A percentile compares a stretch with the other conserved stretches of the same genome.
Evolutionary conservation across 2,797 vertebrate genomes (phyloP).

Genomic region (Nyctibius grandis): DNA sequence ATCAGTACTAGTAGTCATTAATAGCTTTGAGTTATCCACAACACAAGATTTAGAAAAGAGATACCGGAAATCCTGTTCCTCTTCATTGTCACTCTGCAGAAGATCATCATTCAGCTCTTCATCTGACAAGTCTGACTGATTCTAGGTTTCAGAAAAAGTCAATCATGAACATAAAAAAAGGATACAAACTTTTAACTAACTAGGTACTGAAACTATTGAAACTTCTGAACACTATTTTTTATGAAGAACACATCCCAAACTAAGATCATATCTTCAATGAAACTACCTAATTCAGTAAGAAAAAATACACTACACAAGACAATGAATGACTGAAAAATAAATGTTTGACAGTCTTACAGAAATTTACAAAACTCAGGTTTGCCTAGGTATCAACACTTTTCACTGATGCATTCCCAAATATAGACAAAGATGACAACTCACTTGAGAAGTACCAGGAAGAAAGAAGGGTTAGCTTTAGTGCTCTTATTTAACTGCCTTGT

Average conservation of each 20-base stretch:
- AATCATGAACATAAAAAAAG: not conserved
- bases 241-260: not conserved
- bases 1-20: not conserved
- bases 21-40: not conserved
- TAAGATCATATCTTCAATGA: not conserved
- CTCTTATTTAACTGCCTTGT: not conserved
- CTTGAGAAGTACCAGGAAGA: not conserved
- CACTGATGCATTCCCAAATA: not conserved
- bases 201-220: not conserved
- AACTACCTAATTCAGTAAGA: not conserved
- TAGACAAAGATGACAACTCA: not conserved
- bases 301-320: not conserved
- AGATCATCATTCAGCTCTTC: constrained; percentile 98
- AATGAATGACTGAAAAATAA: not conserved
- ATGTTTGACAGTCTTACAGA: accelerated
- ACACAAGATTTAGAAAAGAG: not conserved
- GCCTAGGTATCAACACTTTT: not conserved
- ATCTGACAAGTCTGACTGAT: constrained; percentile 92
- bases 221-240: not conserved
- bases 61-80: constrained; percentile 78
- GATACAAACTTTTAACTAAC: not conserved
- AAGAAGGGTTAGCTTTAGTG: not conserved
- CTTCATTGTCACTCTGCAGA: constrained; percentile 96
- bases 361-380: not conserved
- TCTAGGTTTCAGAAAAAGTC: constrained; percentile 74